Percentiles rank a stretch among this genome's conserved stretches.
phyloP scores from a whole-genome alignment of 2,113 vertebrate genomes.

The Suncus etruscus region DNA sequence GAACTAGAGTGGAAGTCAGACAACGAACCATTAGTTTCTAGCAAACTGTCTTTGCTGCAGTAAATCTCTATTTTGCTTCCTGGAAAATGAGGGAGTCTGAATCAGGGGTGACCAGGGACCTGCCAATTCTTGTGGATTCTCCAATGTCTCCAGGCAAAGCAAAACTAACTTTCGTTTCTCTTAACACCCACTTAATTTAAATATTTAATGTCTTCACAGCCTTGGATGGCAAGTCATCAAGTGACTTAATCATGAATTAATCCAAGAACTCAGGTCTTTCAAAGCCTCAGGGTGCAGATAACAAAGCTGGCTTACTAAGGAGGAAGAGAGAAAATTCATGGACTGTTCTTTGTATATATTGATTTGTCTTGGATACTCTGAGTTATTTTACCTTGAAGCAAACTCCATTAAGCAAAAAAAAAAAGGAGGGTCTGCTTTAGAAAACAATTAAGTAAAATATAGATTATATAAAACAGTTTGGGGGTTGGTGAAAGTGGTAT shows the following conservation, averaged over 20 bases:
- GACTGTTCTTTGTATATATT: slow-evolving; percentile 19
- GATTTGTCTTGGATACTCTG: slow-evolving; percentile 7
- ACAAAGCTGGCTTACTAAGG: slow-evolving; percentile 64
- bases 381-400: slow-evolving; percentile 46
- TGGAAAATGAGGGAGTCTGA: slow-evolving; percentile 32
- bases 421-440: slow-evolving; percentile 40
- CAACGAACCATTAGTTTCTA: not conserved
- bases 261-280: slow-evolving; percentile 73
- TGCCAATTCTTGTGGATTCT: slow-evolving; percentile 5
- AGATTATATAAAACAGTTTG: not conserved
- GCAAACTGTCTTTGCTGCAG: slow-evolving; percentile 26
- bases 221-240: slow-evolving; percentile 84
- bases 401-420: slow-evolving; percentile 18
- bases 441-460: slow-evolving; percentile 57
- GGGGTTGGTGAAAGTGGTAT: not conserved
- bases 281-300: slow-evolving; percentile 72
- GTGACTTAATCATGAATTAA: slow-evolving; percentile 85
- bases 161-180: slow-evolving; percentile 82
- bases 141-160: slow-evolving; percentile 82
- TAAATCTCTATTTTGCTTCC: slow-evolving; percentile 54
- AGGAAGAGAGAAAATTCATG: slow-evolving; percentile 70
- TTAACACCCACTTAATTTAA: slow-evolving; percentile 87
- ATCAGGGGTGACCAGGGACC: slow-evolving; percentile 45
- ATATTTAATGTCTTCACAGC: slow-evolving; percentile 87
- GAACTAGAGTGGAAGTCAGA: not conserved